Percentiles rank a stretch among this genome's conserved stretches.
phyloP scores from a whole-genome alignment of 2,888 invertebrate species.

The Leptinotarsa rubiginosa region DNA sequence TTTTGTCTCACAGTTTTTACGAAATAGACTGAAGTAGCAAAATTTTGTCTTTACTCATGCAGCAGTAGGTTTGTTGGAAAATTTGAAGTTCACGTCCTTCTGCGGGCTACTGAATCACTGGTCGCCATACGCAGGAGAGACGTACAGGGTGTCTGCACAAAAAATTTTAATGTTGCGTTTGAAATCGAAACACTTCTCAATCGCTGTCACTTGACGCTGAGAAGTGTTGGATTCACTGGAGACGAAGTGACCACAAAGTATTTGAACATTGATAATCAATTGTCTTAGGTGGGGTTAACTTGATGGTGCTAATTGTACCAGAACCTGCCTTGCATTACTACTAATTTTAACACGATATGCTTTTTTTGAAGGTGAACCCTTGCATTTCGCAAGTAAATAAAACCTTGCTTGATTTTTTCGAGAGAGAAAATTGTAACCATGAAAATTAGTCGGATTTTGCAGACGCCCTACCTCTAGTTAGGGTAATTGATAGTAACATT shows the following conservation, averaged over 20 bases:
- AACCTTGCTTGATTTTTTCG: not conserved
- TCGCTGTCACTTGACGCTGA: too few species aligned
- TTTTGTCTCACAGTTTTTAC: constrained; percentile 29
- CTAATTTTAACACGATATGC: not conserved
- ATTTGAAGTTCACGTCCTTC: constrained; percentile 20
- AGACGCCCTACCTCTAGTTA: constrained; percentile 23
- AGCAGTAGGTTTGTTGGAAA: constrained; percentile 20
- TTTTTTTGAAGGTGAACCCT: not conserved
- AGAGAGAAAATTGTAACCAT: not conserved
- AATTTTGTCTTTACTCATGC: constrained; percentile 39
- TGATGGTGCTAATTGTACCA: too few species aligned
- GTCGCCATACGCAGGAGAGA: not conserved
- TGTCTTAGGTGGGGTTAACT: too few species aligned
- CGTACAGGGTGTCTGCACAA: constrained; percentile 20
- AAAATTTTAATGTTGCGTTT: not conserved
- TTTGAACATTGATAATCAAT: too few species aligned
- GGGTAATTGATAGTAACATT: constrained; percentile 34
- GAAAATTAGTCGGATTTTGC: constrained; percentile 1
- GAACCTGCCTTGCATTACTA: too few species aligned
- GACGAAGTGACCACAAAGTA: too few species aligned
- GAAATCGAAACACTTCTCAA: not conserved
- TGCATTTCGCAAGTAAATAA: too few species aligned
- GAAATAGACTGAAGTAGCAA: constrained; percentile 47
- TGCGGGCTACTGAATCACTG: not conserved
- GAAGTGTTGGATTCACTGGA: too few species aligned